Evolutionary conservation across 2,113 vertebrate genomes (phyloP), one percentile per base, ranked within the genome.

Genomic region (Melierax canorus): DNA sequence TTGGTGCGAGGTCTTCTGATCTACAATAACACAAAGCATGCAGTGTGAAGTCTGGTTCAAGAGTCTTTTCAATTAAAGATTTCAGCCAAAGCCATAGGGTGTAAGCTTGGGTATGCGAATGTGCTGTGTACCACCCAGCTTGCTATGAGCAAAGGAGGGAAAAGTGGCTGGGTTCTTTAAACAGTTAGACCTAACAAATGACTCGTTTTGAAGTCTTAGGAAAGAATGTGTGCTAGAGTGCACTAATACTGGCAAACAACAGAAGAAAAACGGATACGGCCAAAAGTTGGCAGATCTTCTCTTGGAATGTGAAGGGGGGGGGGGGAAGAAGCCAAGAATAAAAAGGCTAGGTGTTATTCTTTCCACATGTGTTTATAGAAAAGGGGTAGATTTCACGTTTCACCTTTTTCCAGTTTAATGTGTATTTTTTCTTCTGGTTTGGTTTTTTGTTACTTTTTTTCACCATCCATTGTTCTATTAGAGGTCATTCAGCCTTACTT

Each of bases 351-450:
- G 82, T 92, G 90, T 95, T 97, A 97, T 95, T 97, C 63, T 91
- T 97, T 96, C 96, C 96, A 94, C 72, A 67, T 94, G 78, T 97
- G 92, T 92, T 95, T 97, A 83, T 92, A 95, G 75, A 94, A 97
- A 78, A 92, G 39, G 88, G 93, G 86, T 94, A 88, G 67, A 93
- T 91, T 95, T 95, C 88, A 96, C 6, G 6, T 96, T 96, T 93
- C 88, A 96, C 92, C 76, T 96, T 96, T 95, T 95, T 84, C 67
- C 62, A 91, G 66, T 94, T 92, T 79, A 93, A 94, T 73, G 46
- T 82, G 51, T 83, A 71, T 94, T 88, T 96, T 95, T 91, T 68
- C 15, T 93, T 86, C 69, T 81, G 60, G 24, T 86, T 86, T 87
- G 34, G 7, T 73, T 96, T 96, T 97, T 84, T 88, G 43, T 20